Evolutionary conservation across 2,797 vertebrate genomes (phyloP).

Genomic region (Phylloscopus collybita): DNA sequence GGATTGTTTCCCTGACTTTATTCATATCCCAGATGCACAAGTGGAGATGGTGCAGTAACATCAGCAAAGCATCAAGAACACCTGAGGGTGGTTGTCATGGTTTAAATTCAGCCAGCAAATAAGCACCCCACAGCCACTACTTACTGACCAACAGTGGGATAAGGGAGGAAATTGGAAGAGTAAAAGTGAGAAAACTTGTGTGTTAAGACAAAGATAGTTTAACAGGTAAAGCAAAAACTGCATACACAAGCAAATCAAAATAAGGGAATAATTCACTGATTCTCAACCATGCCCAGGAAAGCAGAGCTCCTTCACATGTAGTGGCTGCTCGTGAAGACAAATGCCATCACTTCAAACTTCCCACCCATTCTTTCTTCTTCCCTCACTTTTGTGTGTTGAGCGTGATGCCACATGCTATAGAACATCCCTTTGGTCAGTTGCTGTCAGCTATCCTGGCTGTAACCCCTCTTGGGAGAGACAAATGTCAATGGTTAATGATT

Average conservation of each 20-base stretch:
- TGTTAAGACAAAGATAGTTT: background rate
- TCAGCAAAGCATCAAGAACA: fast-evolving
- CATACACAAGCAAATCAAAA: background rate
- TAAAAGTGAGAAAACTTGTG: background rate
- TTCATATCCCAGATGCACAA: background rate
- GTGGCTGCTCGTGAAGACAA: fast-evolving
- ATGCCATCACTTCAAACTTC: background rate
- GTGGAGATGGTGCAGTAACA: background rate
- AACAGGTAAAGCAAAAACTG: background rate
- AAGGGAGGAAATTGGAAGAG: background rate
- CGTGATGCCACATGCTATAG: too few species aligned
- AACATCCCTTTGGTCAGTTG: background rate
- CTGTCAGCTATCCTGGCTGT: background rate
- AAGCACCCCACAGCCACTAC: background rate
- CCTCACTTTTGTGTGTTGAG: background rate
- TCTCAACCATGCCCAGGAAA: background rate
- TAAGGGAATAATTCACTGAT: background rate
- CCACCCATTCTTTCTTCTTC: background rate
- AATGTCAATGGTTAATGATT: background rate
- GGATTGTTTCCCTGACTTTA: background rate
- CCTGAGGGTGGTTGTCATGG: background rate
- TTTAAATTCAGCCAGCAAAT: background rate
- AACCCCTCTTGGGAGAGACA: background rate
- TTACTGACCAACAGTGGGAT: background rate
- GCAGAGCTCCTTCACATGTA: background rate